phyloP scores from a whole-genome alignment of 2,888 invertebrate species.

The Notocelia uddmanniana region DNA sequence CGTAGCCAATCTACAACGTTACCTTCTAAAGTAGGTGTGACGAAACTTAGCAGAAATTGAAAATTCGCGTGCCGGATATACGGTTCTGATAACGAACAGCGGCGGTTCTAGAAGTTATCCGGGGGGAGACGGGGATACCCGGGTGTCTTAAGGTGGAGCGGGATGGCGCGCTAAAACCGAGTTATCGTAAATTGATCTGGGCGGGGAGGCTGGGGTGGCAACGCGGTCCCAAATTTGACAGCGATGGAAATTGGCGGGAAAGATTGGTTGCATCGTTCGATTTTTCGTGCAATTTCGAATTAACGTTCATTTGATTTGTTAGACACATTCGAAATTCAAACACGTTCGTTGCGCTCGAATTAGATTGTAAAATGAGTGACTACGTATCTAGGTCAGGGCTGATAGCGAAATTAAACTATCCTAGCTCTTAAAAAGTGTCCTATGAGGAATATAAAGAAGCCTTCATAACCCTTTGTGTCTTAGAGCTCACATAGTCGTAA shows the following conservation, averaged over 20 bases:
- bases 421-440: conserved; percentile 30
- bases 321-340: conserved; percentile 6
- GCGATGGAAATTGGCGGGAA: conserved; percentile 85
- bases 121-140: conserved; percentile 77
- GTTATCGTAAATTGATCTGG: conserved; percentile 85
- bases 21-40: conserved; percentile 9
- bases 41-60: conserved; percentile 28
- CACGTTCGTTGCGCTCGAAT: conserved; percentile 1
- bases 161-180: conserved; percentile 79
- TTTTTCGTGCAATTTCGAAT: conserved; percentile 63
- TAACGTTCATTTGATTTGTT: conserved; percentile 47
- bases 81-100: conserved; percentile 65
- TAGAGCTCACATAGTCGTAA: conserved; percentile 59
- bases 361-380: conserved; percentile 44
- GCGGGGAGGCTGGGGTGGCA: conserved; percentile 64
- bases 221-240: conserved; percentile 83
- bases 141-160: conserved; percentile 81
- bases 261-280: conserved; percentile 73
- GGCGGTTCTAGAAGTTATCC: conserved; percentile 80
- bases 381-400: conserved; percentile 67
- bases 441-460: conserved; percentile 28
- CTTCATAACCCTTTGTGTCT: conserved; percentile 49
- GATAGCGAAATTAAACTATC: conserved; percentile 47
- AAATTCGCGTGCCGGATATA: conserved; percentile 58
- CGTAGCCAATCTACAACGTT: not conserved